Conservation (phyloP, 2,888 invertebrate genomes). For the Listrodromus nycthemerus region DNA sequence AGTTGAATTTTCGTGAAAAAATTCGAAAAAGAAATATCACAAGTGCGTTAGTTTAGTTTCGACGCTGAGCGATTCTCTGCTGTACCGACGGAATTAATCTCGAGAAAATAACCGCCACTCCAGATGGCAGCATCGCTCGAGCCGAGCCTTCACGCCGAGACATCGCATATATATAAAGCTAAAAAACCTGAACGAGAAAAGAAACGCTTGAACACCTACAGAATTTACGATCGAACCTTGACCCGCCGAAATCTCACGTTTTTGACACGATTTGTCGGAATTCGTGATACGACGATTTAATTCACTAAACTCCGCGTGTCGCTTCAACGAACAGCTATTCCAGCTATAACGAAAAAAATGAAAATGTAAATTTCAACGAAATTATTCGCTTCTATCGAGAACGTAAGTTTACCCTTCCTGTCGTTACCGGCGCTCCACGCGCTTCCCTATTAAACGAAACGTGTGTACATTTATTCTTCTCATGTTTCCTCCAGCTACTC, state of each 20-base stretch:
- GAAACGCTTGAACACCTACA: neutral
- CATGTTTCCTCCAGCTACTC: neutral
- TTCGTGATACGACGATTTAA: neutral
- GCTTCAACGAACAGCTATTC: neutral
- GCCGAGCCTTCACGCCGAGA: conserved; percentile 49
- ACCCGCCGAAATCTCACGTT: neutral
- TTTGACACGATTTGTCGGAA: neutral
- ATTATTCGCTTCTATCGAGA: neutral
- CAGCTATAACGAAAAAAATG: neutral
- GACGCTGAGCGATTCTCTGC: conserved; percentile 71
- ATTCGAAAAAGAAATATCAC: neutral
- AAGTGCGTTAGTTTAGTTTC: neutral
- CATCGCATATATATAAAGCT: conserved; percentile 11
- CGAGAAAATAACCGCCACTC: conserved; percentile 56
- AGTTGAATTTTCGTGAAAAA: neutral
- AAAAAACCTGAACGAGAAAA: neutral
- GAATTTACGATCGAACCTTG: conserved; percentile 1
- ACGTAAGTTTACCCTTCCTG: neutral
- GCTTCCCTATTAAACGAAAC: neutral
- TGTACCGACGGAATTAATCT: conserved; percentile 73
- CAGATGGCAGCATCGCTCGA: conserved; percentile 79
- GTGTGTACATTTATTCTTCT: conserved; percentile 6
- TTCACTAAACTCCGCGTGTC: neutral
- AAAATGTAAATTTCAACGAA: neutral
- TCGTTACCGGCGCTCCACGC: neutral